A percentile compares a stretch with the other conserved stretches of the same genome.
phyloP scores from a whole-genome alignment of 2,113 vertebrate species.

The Psammodynastes pulverulentus region DNA sequence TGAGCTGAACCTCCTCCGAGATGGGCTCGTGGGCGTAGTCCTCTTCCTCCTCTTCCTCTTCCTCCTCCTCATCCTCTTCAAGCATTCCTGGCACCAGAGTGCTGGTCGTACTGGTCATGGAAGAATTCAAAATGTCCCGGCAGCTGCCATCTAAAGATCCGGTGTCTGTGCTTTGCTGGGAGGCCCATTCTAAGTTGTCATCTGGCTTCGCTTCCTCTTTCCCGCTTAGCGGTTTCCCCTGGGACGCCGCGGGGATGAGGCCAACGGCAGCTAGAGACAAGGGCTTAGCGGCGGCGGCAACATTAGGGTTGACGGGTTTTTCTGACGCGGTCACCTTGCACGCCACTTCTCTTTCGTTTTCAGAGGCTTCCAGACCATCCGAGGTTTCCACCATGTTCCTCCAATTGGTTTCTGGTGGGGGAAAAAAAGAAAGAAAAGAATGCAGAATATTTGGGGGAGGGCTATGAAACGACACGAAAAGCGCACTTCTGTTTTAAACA shows the following conservation, averaged over 20 bases:
- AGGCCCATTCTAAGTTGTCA: constrained; percentile 92
- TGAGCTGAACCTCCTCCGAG: constrained; percentile 88
- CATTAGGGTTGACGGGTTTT: constrained; percentile 54
- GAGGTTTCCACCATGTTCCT: constrained; percentile 95
- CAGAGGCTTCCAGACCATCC: constrained; percentile 83
- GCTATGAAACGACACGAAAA: background rate
- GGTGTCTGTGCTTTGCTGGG: constrained; percentile 95
- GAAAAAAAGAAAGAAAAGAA: constrained; percentile 12
- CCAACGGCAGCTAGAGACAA: constrained; percentile 29
- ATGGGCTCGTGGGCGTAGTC: constrained; percentile 89
- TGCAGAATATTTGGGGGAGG: constrained; percentile 31
- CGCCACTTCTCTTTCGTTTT: constrained; percentile 73
- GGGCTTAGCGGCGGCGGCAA: constrained; percentile 53
- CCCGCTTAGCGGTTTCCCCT: constrained; percentile 66
- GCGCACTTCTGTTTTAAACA: background rate
- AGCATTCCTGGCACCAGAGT: constrained; percentile 96
- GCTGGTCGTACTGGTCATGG: constrained; percentile 96
- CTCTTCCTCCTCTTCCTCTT: constrained; percentile 78
- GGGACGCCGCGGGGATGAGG: constrained; percentile 54
- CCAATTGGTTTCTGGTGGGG: constrained; percentile 90
- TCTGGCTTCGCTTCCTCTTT: constrained; percentile 85
- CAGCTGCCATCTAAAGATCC: constrained; percentile 95
- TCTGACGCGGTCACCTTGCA: constrained; percentile 63
- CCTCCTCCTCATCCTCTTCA: constrained; percentile 88
- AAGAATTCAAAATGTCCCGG: constrained; percentile 88